Conservation (phyloP, 1,140 invertebrate species). For the Wasmannia auropunctata region DNA sequence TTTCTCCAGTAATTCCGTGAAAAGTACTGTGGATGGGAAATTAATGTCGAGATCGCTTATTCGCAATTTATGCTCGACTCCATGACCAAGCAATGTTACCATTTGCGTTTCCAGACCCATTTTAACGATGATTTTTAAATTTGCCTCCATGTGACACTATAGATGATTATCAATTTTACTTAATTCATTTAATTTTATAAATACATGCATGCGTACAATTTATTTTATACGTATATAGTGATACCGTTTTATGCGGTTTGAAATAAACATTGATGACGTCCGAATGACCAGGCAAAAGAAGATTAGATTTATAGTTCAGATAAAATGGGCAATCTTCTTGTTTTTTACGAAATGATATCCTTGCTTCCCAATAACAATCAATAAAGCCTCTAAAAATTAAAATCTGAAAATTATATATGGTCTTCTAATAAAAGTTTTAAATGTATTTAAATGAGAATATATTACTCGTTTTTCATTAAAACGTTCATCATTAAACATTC, state of each 20-base stretch:
- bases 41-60: conserved; percentile 74
- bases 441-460: not conserved
- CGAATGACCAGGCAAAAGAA: conserved; percentile 57
- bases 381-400: conserved; percentile 79
- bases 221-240: not conserved
- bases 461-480: conserved; percentile 82
- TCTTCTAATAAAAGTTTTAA: not conserved
- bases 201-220: not conserved
- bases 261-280: conserved; percentile 71
- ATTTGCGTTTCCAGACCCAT: conserved; percentile 70
- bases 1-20: conserved; percentile 68
- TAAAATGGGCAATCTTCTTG: conserved; percentile 67
- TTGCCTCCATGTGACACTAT: conserved; percentile 73
- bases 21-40: conserved; percentile 80
- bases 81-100: conserved; percentile 77
- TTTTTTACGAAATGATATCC: conserved; percentile 60
- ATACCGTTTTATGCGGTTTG: conserved; percentile 72
- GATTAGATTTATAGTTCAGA: conserved; percentile 49
- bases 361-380: conserved; percentile 78
- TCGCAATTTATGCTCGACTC: conserved; percentile 77
- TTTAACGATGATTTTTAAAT: conserved; percentile 76
- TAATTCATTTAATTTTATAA: conserved; percentile 13
- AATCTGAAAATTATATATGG: not conserved
- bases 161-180: not conserved
- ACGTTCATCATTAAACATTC: conserved; percentile 78